phyloP scores from a whole-genome alignment of 2,888 invertebrate genomes.

The Barypeithes pellucidus region DNA sequence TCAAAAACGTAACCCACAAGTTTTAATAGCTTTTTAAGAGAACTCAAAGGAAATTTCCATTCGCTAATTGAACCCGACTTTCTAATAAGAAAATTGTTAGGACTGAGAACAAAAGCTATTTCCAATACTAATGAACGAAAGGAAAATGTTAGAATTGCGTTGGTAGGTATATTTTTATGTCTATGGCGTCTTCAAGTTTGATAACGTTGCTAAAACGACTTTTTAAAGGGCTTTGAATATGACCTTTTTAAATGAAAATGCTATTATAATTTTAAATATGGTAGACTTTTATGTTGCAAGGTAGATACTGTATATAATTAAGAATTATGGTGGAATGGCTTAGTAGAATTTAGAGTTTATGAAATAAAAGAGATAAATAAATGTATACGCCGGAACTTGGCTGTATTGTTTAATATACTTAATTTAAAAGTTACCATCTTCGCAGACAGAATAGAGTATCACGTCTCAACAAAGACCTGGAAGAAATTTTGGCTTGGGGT shows the following conservation, averaged over 20 bases:
- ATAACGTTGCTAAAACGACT: constrained; percentile 8
- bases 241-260: constrained; percentile 6
- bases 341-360: constrained; percentile 2
- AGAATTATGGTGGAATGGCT: not conserved
- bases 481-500: too few species aligned
- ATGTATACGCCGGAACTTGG: too few species aligned
- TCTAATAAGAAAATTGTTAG: not conserved
- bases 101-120: constrained; percentile 3
- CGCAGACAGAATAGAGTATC: too few species aligned
- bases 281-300: not conserved
- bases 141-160: not conserved
- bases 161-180: constrained; percentile 10
- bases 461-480: too few species aligned
- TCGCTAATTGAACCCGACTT: not conserved
- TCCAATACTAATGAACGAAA: not conserved
- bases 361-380: not conserved
- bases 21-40: not conserved
- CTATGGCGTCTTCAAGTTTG: constrained; percentile 1
- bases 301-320: constrained; percentile 13
- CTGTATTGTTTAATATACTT: too few species aligned
- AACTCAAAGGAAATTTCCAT: not conserved
- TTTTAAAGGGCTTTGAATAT: constrained; percentile 7
- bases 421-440: too few species aligned
- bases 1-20: not conserved
- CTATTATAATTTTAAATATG: constrained; percentile 18